phyloP scores from a whole-genome alignment of 1,140 invertebrate genomes.

The Lasioglossum baleicum region DNA sequence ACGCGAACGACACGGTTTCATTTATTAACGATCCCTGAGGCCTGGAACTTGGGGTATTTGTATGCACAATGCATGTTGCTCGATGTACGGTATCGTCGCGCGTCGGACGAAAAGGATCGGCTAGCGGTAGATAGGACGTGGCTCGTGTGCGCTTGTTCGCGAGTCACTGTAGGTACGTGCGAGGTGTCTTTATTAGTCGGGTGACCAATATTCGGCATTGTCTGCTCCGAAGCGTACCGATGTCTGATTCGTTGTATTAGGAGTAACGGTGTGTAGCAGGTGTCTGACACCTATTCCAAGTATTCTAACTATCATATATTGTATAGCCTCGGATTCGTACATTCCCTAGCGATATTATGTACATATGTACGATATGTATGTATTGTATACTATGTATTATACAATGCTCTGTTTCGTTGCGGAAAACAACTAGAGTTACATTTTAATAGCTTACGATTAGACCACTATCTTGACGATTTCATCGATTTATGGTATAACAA shows the following conservation, averaged over 20 bases:
- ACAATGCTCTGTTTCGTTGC: too few relatives aligned
- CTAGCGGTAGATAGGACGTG: constrained; percentile 59
- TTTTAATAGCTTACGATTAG: too few relatives aligned
- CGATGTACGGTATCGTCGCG: constrained; percentile 55
- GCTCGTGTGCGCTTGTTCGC: constrained; percentile 11
- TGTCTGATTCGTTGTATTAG: constrained; percentile 9
- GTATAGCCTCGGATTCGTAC: neutral
- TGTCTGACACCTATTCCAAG: neutral
- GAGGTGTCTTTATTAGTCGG: constrained; percentile 46
- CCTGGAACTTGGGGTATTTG: constrained; percentile 27
- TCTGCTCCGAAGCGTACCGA: constrained; percentile 3
- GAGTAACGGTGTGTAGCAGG: constrained; percentile 6
- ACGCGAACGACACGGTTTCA: constrained; percentile 14
- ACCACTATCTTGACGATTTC: too few relatives aligned
- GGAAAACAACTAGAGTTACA: too few relatives aligned
- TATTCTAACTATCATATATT: neutral
- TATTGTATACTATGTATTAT: too few relatives aligned
- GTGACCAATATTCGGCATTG: constrained; percentile 34
- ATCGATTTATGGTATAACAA: too few relatives aligned
- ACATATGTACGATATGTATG: too few relatives aligned
- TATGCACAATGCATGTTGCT: constrained; percentile 46
- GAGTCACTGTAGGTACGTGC: constrained; percentile 41
- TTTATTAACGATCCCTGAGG: constrained; percentile 22
- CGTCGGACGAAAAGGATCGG: constrained; percentile 40
- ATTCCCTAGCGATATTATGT: too few relatives aligned